phyloP scores from a whole-genome alignment of 2,797 vertebrate species.

The Epinephelus coioides region DNA sequence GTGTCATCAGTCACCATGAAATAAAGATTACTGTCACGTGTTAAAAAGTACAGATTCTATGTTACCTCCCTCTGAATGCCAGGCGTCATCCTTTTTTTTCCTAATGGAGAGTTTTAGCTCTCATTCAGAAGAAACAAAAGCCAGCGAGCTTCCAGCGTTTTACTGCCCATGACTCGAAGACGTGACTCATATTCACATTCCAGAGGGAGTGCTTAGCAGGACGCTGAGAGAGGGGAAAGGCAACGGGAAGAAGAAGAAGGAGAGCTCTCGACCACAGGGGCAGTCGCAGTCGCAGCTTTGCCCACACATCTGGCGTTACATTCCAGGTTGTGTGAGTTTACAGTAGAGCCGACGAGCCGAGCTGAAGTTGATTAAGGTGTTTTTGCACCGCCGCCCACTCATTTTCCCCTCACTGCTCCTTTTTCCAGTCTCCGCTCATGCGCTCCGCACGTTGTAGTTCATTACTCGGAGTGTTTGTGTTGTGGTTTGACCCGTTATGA shows the following conservation, averaged over 20 bases:
- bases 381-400: conserved; percentile 32
- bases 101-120: neutral
- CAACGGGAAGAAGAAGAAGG: conserved; percentile 42
- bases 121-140: conserved; percentile 51
- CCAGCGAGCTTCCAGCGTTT: conserved; percentile 55
- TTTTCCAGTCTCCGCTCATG: conserved; percentile 25
- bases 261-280: conserved; percentile 57
- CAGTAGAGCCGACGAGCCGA: conserved; percentile 50
- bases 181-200: conserved; percentile 81
- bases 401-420: conserved; percentile 20
- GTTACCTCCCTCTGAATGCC: conserved; percentile 11
- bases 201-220: conserved; percentile 67
- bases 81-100: conserved; percentile 3
- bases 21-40: neutral
- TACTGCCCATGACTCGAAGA: conserved; percentile 65
- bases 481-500: conserved; percentile 63
- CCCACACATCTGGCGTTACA: conserved; percentile 75
- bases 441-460: conserved; percentile 9
- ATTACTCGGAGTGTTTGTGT: conserved; percentile 49
- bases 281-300: conserved; percentile 48
- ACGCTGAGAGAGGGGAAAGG: conserved; percentile 63
- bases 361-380: conserved; percentile 59
- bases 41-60: conserved; percentile 8
- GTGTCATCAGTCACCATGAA: conserved; percentile 1
- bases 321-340: conserved; percentile 74